These are phyloP conservation scores for Tetraneura akinire DNA, from an alignment of 1,140 invertebrate genomes.

Conservation along the genomic window DNA sequence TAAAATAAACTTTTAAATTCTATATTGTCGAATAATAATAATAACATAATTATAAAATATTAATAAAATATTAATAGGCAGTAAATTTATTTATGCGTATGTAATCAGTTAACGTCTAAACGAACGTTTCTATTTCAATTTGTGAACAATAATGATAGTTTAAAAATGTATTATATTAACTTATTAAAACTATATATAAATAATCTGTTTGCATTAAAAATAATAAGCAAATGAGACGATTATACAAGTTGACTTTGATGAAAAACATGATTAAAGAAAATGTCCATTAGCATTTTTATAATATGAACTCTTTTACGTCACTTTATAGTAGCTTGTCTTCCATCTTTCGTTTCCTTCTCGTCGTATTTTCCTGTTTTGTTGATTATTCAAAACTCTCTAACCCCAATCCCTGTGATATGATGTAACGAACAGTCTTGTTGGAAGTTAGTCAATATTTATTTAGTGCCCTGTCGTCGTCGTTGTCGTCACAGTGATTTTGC, in stretches of 20 bases:
- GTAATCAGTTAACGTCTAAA: no score
- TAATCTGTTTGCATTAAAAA: neutral
- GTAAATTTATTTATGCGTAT: no score
- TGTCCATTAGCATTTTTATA: neutral
- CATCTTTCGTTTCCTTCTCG: neutral
- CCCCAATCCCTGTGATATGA: neutral
- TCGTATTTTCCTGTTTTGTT: no score
- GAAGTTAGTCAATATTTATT: neutral
- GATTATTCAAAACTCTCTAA: neutral
- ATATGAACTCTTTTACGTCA: neutral
- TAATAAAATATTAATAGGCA: no score
- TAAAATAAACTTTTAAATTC: no score
- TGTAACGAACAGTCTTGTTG: neutral
- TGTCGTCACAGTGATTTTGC: neutral
- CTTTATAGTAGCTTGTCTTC: neutral
- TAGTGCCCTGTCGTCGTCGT: neutral
- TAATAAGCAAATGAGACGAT: neutral
- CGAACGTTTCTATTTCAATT: no score
- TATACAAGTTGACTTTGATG: neutral
- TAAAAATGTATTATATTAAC: no score
- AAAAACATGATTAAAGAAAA: constrained; percentile 7
- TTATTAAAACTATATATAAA: no score
- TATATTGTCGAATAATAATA: no score
- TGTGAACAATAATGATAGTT: no score
- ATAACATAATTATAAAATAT: no score